Percentiles rank a stretch among this genome's conserved stretches.
phyloP scores from a whole-genome alignment of 1,140 invertebrate genomes.

The Aphaenogaster ashmeadi region DNA sequence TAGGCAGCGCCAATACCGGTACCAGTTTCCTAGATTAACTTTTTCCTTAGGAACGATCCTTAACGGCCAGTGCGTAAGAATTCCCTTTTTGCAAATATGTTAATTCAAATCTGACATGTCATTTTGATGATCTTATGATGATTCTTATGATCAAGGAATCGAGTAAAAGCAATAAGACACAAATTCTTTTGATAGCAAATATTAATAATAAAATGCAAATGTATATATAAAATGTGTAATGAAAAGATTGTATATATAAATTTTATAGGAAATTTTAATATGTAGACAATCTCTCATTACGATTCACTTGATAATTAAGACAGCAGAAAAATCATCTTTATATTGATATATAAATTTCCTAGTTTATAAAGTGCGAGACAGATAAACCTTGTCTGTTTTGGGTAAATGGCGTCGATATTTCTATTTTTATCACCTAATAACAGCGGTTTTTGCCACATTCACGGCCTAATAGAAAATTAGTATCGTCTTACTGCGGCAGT shows the following conservation, averaged over 20 bases:
- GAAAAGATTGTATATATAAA: background rate
- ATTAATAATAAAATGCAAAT: background rate
- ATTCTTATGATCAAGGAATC: background rate
- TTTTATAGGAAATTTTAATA: background rate
- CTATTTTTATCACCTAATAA: slow-evolving; percentile 75
- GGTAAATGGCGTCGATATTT: slow-evolving; percentile 39
- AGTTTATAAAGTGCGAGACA: slow-evolving; percentile 7
- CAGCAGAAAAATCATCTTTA: background rate
- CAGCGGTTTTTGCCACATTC: slow-evolving; percentile 74
- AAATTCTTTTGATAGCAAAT: background rate
- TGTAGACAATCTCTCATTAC: background rate
- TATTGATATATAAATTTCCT: background rate
- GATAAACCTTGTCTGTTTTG: slow-evolving; percentile 24
- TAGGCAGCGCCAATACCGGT: slow-evolving; percentile 13
- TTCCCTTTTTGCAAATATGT: background rate
- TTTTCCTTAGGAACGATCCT: slow-evolving; percentile 26
- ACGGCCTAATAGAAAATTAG: slow-evolving; percentile 83
- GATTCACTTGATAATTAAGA: background rate
- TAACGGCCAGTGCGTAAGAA: background rate
- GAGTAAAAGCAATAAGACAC: background rate
- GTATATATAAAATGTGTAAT: background rate
- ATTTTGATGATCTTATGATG: background rate
- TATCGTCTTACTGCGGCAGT: slow-evolving; percentile 80
- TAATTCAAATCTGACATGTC: slow-evolving; percentile 20
- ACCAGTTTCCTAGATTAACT: slow-evolving; percentile 51